Evolutionary conservation across 2,113 vertebrate genomes (phyloP).

Genomic region (Spheniscus mendiculus): DNA sequence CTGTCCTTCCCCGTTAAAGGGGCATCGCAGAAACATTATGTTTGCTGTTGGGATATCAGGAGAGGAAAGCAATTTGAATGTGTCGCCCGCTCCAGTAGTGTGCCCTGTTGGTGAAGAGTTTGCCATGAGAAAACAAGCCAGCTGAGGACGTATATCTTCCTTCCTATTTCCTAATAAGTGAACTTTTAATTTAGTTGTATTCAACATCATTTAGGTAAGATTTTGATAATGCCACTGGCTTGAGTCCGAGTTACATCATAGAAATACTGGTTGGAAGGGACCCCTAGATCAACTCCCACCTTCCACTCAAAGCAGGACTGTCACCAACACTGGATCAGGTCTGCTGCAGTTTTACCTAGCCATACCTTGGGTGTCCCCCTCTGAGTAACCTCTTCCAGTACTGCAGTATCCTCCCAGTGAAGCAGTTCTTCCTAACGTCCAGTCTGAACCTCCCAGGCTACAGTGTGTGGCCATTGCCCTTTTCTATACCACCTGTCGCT

Average conservation of each 20-base stretch:
- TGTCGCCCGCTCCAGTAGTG: fast-evolving
- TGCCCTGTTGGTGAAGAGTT: background rate
- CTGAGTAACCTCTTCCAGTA: background rate
- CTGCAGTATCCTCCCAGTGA: background rate
- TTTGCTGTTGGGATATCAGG: background rate
- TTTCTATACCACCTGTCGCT: background rate
- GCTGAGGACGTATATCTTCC: background rate
- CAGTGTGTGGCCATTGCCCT: background rate
- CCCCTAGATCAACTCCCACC: background rate
- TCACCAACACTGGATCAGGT: background rate
- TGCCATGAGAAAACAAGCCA: background rate
- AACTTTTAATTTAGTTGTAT: background rate
- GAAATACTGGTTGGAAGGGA: background rate
- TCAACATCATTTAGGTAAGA: background rate
- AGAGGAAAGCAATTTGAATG: background rate
- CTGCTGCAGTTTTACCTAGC: background rate
- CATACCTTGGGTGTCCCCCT: background rate
- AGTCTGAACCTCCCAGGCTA: background rate
- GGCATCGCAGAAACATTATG: background rate
- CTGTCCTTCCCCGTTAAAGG: background rate
- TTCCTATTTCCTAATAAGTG: background rate
- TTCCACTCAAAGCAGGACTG: background rate
- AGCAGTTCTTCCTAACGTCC: background rate
- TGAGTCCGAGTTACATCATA: background rate
- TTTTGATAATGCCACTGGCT: background rate